Percentiles rank a stretch among this genome's conserved stretches.
Conservation (phyloP, 2,113 vertebrate genomes). For the Furnarius figulus region DNA sequence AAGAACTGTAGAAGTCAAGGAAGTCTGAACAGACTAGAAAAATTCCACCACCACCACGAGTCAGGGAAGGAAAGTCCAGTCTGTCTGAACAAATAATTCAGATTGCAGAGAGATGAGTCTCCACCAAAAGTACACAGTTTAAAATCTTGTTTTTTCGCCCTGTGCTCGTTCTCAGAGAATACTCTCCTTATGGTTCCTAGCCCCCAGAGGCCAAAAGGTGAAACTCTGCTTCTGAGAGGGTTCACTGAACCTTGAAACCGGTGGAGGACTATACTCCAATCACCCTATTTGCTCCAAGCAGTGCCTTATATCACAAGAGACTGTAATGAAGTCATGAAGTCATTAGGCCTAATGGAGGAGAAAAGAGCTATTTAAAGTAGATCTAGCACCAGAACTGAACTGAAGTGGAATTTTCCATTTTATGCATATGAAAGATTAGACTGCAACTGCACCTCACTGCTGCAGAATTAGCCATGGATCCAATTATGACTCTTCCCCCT, state of each 20-base stretch:
- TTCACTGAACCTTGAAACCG: not conserved
- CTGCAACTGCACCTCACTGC: not conserved
- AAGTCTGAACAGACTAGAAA: not conserved
- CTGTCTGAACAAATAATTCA: not conserved
- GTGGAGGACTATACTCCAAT: not conserved
- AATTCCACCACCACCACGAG: not conserved
- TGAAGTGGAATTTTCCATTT: slow-evolving; percentile 54
- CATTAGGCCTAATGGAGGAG: slow-evolving; percentile 1
- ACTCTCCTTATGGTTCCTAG: not conserved
- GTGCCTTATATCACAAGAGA: not conserved
- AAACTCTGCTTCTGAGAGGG: not conserved
- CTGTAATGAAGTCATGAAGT: slow-evolving; percentile 7
- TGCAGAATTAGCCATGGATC: slow-evolving; percentile 24
- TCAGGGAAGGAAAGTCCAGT: not conserved
- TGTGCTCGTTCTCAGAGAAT: not conserved
- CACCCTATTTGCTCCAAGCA: not conserved
- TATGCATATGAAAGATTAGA: not conserved
- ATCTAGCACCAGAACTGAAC: not conserved
- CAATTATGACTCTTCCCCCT: not conserved
- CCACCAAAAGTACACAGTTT: not conserved
- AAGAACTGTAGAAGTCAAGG: not conserved
- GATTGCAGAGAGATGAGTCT: accelerated
- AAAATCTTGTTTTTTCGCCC: not conserved
- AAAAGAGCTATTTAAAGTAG: slow-evolving; percentile 32
- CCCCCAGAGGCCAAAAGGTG: not conserved